Conservation (phyloP, 2,888 invertebrate genomes). For the Antheraea yamamai region DNA sequence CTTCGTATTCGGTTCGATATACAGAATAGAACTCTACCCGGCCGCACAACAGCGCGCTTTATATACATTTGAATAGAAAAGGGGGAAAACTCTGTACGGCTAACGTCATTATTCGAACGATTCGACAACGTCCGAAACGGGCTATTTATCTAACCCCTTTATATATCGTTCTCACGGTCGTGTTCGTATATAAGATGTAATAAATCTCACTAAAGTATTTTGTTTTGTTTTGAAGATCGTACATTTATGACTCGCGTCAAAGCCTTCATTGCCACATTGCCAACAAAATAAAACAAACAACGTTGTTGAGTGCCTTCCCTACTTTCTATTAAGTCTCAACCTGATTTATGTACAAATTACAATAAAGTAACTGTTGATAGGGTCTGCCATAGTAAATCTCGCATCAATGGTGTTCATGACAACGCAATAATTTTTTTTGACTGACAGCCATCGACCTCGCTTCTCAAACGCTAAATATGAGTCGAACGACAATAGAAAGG, state of each 20-base stretch:
- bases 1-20: too few relatives aligned
- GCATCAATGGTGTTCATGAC: slow-evolving; percentile 69
- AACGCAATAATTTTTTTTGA: slow-evolving; percentile 35
- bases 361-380: slow-evolving; percentile 62
- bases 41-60: too few relatives aligned
- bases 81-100: too few relatives aligned
- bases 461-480: slow-evolving; percentile 42
- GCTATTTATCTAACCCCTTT: too few relatives aligned
- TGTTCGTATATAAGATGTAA: too few relatives aligned
- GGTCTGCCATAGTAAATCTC: slow-evolving; percentile 54
- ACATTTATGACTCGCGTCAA: not conserved
- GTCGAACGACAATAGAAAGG: slow-evolving; percentile 36
- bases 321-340: slow-evolving; percentile 14
- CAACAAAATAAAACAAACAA: not conserved
- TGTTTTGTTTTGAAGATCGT: too few relatives aligned
- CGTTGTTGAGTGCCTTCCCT: not conserved
- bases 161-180: too few relatives aligned
- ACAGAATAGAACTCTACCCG: too few relatives aligned
- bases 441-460: slow-evolving; percentile 67
- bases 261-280: not conserved
- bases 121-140: too few relatives aligned
- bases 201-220: too few relatives aligned
- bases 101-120: too few relatives aligned
- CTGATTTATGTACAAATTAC: slow-evolving; percentile 34
- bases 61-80: too few relatives aligned